Base-by-base conservation (phyloP, 2,113 vertebrate species). In the Lynx canadensis region DNA sequence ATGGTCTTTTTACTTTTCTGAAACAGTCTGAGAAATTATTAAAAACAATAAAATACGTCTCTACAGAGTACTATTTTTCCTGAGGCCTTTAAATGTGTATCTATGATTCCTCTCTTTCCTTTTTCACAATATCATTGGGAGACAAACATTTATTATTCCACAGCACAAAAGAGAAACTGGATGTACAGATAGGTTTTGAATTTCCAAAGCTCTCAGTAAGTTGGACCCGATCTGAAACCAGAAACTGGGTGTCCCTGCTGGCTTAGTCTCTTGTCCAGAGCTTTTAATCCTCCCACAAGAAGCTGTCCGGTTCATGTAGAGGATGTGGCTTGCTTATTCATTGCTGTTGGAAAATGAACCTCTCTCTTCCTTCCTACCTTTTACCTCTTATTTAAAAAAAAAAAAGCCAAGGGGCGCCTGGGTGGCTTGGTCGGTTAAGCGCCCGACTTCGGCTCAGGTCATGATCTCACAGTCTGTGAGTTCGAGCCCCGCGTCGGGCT, bases 71-170 rank as follows among this genome's bases (percentile, higher is more conserved):
- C 14, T 76, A 76, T 83, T 94, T 83, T 94, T 94, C 73, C 86
- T 96, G 79, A 96, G 33, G 33, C 55, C 66, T 88, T 85, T 84
- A 80, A 97, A 50, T 94, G 27, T 93, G 68, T 91, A 80, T n/a
- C 63, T 90, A 52, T 82, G 48, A 52, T 57, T 66, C n/a, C 23
- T 86, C 82, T 88, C 55, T 91, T 90, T 78, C 36, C 18, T 78
- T 97, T 93, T 86, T 74, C 82, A 85, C 45, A 93, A 15, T 79
- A 86, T 71, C 79, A 83, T 16, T 36, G 78, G 86, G n/a, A 82
- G 33, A 94, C 27, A 94, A 41, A 27, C 86, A 92, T 57, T 16
- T 94, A 74, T 74, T 69, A 81, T 94, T 89, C 92, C 50, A 85
- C 29, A 71, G 48, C 57, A 76, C 41, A 92, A 87, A 68, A 94